Evolutionary conservation across 2,888 invertebrate species (phyloP).

Genomic region (Thalpophila matura): DNA sequence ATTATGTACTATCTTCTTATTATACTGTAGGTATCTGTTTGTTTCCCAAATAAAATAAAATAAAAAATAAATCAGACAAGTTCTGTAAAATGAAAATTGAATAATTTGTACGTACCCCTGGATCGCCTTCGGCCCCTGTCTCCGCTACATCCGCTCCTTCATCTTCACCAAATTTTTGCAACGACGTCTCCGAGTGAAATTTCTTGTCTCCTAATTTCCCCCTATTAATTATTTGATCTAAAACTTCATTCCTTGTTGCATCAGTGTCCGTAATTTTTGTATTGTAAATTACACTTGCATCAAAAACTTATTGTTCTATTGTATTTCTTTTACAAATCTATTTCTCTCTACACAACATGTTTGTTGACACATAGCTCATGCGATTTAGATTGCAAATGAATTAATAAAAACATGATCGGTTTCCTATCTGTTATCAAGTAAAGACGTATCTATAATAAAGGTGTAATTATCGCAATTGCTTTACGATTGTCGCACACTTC

Average conservation of each 20-base stretch:
- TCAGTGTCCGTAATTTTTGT: constrained; percentile 74
- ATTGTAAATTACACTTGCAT: constrained; percentile 18
- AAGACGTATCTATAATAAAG: constrained; percentile 73
- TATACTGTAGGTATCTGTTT: no score
- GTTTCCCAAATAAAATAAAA: no score
- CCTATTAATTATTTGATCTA: constrained; percentile 79
- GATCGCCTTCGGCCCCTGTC: constrained; percentile 66
- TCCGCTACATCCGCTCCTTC: constrained; percentile 67
- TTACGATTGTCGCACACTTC: constrained; percentile 46
- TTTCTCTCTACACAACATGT: constrained; percentile 50
- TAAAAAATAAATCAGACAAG: not conserved
- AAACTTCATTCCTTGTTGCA: constrained; percentile 69
- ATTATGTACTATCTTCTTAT: no score
- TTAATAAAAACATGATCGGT: constrained; percentile 77
- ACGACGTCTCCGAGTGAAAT: constrained; percentile 85
- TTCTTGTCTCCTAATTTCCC: constrained; percentile 82
- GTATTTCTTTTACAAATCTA: constrained; percentile 6
- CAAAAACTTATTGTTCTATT: not conserved
- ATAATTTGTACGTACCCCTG: constrained; percentile 76
- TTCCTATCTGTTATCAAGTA: constrained; percentile 74
- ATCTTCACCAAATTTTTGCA: constrained; percentile 80
- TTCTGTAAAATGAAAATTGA: not conserved
- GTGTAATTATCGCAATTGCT: constrained; percentile 72
- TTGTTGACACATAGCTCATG: constrained; percentile 68
- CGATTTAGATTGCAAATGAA: constrained; percentile 84